A percentile compares a stretch with the other conserved stretches of the same genome.
Conservation (phyloP, 2,888 invertebrate species). For the Liposcelis brunnea region DNA sequence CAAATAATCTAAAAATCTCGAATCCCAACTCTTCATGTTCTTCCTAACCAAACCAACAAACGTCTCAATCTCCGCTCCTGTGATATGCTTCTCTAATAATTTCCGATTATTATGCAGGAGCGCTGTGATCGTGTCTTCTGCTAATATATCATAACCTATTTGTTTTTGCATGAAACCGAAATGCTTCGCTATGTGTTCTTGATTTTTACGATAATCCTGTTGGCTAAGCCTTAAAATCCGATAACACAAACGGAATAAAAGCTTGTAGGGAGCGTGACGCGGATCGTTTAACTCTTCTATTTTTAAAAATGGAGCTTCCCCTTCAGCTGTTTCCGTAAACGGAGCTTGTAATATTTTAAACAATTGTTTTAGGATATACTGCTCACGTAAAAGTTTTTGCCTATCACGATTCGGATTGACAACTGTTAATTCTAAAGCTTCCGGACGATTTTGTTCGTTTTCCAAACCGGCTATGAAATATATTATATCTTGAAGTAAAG, state of each 20-base stretch:
- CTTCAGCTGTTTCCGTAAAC: constrained; percentile 51
- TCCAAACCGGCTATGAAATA: constrained; percentile 94
- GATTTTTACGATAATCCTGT: constrained; percentile 95
- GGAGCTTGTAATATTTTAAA: constrained; percentile 71
- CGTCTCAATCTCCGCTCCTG: constrained; percentile 93
- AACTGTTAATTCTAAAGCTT: constrained; percentile 79
- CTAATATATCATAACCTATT: constrained; percentile 95
- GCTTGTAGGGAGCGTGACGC: constrained; percentile 82
- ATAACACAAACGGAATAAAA: constrained; percentile 93
- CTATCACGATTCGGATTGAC: constrained; percentile 82
- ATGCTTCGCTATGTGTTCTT: constrained; percentile 98
- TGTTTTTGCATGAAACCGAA: constrained; percentile 99
- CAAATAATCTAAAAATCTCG: constrained; percentile 89
- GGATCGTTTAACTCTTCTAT: constrained; percentile 86
- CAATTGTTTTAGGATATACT: constrained; percentile 87
- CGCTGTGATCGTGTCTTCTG: constrained; percentile 97
- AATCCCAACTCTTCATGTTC: constrained; percentile 89
- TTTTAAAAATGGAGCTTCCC: constrained; percentile 61
- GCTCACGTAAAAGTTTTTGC: constrained; percentile 91
- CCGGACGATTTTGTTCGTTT: constrained; percentile 85
- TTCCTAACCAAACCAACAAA: constrained; percentile 93
- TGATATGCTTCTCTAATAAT: constrained; percentile 94
- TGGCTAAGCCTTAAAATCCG: constrained; percentile 85
- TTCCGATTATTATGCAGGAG: too few species aligned
- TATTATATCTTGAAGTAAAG: constrained; percentile 84